Percentiles rank a stretch among this genome's conserved stretches.
Conservation (phyloP, 2,797 vertebrate species). For the Eurystomus glaucurus region DNA sequence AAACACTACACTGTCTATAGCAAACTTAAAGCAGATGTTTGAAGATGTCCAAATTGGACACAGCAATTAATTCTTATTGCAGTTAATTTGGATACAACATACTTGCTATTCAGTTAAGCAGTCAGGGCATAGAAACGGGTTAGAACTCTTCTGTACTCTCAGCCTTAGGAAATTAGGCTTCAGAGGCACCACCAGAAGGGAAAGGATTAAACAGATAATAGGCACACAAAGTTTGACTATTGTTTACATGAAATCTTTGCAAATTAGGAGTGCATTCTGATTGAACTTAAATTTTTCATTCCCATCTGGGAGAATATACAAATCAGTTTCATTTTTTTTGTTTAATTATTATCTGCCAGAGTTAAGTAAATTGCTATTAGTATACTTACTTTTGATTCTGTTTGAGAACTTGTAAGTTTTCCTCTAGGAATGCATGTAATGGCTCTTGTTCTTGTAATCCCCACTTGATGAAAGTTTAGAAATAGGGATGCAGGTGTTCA, state of each 20-base stretch:
- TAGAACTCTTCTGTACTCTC: neutral
- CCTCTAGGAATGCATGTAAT: slow-evolving; percentile 46
- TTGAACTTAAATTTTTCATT: slow-evolving; percentile 56
- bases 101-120: neutral
- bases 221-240: slow-evolving; percentile 31
- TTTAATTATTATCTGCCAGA: slow-evolving; percentile 14
- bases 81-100: neutral
- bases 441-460: slow-evolving; percentile 70
- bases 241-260: slow-evolving; percentile 44
- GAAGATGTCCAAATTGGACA: slow-evolving; percentile 31
- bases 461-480: slow-evolving; percentile 74
- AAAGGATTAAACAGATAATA: slow-evolving; percentile 59
- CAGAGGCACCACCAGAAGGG: slow-evolving; percentile 48
- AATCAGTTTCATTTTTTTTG: neutral
- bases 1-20: neutral
- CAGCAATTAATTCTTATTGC: slow-evolving; percentile 22
- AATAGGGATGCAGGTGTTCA: slow-evolving; percentile 78
- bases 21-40: slow-evolving; percentile 50
- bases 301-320: slow-evolving; percentile 41
- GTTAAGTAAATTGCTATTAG: slow-evolving; percentile 35
- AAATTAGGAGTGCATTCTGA: slow-evolving; percentile 33
- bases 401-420: slow-evolving; percentile 35
- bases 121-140: neutral
- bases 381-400: slow-evolving; percentile 23
- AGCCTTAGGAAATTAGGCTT: slow-evolving; percentile 41